phyloP scores from a whole-genome alignment of 2,113 vertebrate genomes.

The Urocynchramus pylzowi region DNA sequence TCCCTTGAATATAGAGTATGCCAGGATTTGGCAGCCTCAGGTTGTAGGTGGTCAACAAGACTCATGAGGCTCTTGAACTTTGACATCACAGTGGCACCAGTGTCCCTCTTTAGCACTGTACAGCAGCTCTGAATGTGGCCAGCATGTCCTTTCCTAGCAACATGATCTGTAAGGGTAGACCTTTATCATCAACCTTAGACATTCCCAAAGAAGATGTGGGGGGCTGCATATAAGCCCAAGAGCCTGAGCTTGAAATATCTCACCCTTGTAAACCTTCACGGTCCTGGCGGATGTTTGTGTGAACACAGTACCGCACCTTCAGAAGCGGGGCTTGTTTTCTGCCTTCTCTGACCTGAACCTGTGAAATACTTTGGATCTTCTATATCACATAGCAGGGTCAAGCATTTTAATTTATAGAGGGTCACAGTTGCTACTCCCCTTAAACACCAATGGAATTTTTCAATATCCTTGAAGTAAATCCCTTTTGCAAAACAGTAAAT shows the following conservation, averaged over 20 bases:
- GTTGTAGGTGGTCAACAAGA: background rate
- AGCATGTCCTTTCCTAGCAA: background rate
- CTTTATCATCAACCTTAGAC: background rate
- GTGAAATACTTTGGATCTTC: constrained; percentile 8
- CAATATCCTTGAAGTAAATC: constrained; percentile 73
- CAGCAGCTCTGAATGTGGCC: background rate
- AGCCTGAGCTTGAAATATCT: background rate
- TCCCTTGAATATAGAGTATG: background rate
- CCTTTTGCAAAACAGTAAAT: constrained; percentile 68
- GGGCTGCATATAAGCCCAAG: background rate
- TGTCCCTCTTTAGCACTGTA: background rate
- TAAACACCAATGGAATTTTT: constrained; percentile 75
- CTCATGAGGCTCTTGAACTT: background rate
- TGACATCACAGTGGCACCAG: background rate
- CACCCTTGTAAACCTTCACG: background rate
- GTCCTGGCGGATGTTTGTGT: background rate
- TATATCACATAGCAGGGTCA: constrained; percentile 32
- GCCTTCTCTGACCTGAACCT: constrained; percentile 5
- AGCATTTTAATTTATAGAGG: constrained; percentile 67
- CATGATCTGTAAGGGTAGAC: background rate
- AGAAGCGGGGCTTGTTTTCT: constrained; percentile 1
- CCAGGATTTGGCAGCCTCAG: background rate
- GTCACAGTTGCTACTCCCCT: constrained; percentile 62
- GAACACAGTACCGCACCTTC: background rate
- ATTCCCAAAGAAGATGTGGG: background rate